phyloP scores from a whole-genome alignment of 1,140 invertebrate species.

The Coelopa frigida region DNA sequence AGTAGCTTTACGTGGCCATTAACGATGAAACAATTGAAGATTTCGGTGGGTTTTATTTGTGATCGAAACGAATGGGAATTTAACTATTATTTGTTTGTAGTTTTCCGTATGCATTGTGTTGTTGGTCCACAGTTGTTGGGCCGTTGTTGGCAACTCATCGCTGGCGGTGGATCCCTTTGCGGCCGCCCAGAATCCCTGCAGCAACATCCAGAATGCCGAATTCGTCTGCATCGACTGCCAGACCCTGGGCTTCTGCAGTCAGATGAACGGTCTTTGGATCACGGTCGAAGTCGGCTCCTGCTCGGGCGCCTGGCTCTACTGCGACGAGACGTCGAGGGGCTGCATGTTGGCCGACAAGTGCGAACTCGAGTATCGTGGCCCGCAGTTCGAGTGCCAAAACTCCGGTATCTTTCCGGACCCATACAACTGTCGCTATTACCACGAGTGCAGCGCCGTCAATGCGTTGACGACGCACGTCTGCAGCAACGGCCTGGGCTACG shows the following conservation, averaged over 20 bases:
- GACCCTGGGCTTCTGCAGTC: slow-evolving; percentile 26
- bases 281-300: slow-evolving; percentile 24
- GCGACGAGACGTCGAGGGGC: slow-evolving; percentile 28
- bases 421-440: slow-evolving; percentile 39
- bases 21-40: too few species aligned
- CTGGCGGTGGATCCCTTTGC: slow-evolving; percentile 14
- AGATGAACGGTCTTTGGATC: slow-evolving; percentile 21
- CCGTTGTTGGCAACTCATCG: not conserved
- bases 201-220: slow-evolving; percentile 21
- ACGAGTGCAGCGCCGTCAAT: slow-evolving; percentile 31
- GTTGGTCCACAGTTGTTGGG: not conserved
- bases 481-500: slow-evolving; percentile 27
- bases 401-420: slow-evolving; percentile 40
- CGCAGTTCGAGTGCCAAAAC: slow-evolving; percentile 27
- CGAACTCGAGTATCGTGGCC: slow-evolving; percentile 22
- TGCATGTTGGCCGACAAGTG: slow-evolving; percentile 29
- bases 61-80: too few species aligned
- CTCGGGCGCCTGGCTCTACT: slow-evolving; percentile 25
- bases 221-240: slow-evolving; percentile 32
- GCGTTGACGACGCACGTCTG: slow-evolving; percentile 23
- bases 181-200: slow-evolving; percentile 24
- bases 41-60: too few species aligned
- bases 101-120: too few species aligned
- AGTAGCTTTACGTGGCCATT: too few species aligned
- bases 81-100: too few species aligned